Evolutionary conservation across 2,888 invertebrate genomes (phyloP).

Genomic region (Slavum lentiscoides): DNA sequence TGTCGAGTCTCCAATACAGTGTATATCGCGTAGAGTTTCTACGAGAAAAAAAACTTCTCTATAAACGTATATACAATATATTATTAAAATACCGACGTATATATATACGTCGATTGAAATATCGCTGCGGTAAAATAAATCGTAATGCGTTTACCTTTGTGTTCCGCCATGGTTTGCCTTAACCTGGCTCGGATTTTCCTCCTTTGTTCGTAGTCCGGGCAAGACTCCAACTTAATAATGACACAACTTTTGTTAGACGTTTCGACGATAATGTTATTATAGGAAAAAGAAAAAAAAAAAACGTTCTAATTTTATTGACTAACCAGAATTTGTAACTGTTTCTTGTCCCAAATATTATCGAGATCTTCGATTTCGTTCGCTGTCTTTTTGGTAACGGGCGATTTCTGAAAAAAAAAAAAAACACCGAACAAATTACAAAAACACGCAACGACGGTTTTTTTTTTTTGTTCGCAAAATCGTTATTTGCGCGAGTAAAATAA

Average conservation of each 20-base stretch:
- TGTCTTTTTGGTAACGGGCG: slow-evolving; percentile 55
- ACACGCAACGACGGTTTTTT: neutral
- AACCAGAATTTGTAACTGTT: slow-evolving; percentile 72
- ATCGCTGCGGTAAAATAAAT: too few relatives aligned
- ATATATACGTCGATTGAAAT: too few relatives aligned
- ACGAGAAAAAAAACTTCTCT: too few relatives aligned
- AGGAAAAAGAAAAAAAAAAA: too few relatives aligned
- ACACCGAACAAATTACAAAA: neutral
- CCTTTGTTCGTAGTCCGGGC: slow-evolving; percentile 85
- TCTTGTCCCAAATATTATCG: slow-evolving; percentile 78
- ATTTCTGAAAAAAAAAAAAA: slow-evolving; percentile 29
- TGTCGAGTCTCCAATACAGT: too few relatives aligned
- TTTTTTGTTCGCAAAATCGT: neutral
- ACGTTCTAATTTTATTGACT: slow-evolving; percentile 58
- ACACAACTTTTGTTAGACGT: neutral
- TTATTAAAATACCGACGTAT: too few relatives aligned
- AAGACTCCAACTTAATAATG: slow-evolving; percentile 72
- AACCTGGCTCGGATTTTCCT: slow-evolving; percentile 79
- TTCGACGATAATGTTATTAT: too few relatives aligned
- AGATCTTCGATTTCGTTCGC: slow-evolving; percentile 66
- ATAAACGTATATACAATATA: too few relatives aligned
- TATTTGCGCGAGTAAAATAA: too few relatives aligned
- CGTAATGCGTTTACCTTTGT: slow-evolving; percentile 69
- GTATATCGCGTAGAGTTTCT: too few relatives aligned
- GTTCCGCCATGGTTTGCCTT: slow-evolving; percentile 82